Evolutionary conservation across 2,797 vertebrate genomes (phyloP).

Genomic region (Natrix natrix): DNA sequence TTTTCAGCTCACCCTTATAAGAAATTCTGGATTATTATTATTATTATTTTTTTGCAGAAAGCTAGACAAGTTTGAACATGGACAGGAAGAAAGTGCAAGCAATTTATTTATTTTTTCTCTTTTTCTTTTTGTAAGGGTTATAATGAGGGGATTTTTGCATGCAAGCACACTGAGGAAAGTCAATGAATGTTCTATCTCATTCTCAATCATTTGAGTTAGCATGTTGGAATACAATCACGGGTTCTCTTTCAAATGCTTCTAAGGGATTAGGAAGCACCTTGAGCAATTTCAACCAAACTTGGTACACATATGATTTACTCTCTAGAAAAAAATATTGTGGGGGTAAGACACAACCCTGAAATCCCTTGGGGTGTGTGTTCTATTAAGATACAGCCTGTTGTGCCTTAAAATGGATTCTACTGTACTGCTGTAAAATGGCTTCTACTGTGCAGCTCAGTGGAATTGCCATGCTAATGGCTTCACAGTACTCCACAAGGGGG

Average conservation of each 20-base stretch:
- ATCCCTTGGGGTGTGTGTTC: no score
- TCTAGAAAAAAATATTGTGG: no score
- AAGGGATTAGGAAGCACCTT: background rate
- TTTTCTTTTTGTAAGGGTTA: background rate
- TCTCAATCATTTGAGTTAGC: background rate
- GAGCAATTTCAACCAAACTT: no score
- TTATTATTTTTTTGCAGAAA: background rate
- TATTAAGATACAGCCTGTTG: no score
- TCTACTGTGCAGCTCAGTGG: no score
- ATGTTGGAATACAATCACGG: background rate
- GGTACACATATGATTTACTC: no score
- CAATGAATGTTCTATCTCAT: background rate
- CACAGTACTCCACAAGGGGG: no score
- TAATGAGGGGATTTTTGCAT: background rate
- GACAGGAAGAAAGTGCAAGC: background rate
- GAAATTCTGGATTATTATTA: background rate
- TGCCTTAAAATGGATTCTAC: no score
- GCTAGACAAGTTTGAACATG: background rate
- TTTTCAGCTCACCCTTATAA: background rate
- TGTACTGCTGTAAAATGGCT: no score
- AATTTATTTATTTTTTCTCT: background rate
- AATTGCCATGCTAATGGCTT: no score
- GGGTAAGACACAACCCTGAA: no score
- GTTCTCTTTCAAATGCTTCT: background rate
- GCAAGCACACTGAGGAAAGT: background rate